Percentiles rank a stretch among this genome's conserved stretches.
These are phyloP conservation scores for Lasioglossum malachurum DNA, from an alignment of 2,888 invertebrate species.

Conservation along the genomic window DNA sequence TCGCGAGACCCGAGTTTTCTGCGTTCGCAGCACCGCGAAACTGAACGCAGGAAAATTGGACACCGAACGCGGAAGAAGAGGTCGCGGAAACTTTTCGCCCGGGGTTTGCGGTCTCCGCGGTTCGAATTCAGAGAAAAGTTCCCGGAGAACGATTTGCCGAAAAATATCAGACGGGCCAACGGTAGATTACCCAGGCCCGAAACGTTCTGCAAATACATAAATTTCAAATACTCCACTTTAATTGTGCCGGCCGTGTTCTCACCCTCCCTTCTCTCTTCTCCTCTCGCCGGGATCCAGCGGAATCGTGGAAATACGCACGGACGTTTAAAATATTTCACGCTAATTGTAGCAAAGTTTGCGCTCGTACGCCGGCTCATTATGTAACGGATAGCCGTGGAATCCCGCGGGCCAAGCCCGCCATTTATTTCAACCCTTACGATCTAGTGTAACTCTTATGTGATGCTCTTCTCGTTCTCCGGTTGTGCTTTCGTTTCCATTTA, in stretches of 20 bases:
- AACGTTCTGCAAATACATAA: slow-evolving; percentile 21
- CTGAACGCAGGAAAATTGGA: slow-evolving; percentile 46
- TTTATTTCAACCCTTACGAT: slow-evolving; percentile 18
- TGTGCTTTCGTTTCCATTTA: neutral
- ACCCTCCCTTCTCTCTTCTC: neutral
- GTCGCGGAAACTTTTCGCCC: slow-evolving; percentile 22
- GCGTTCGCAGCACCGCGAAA: slow-evolving; percentile 5
- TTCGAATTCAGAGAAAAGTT: slow-evolving; percentile 16
- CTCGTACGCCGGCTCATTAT: slow-evolving; percentile 29
- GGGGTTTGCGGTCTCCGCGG: neutral
- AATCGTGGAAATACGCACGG: slow-evolving; percentile 19
- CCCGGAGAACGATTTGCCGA: neutral
- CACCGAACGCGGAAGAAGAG: slow-evolving; percentile 32
- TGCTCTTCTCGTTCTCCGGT: slow-evolving; percentile 5
- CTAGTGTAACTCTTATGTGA: neutral
- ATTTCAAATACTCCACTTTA: slow-evolving; percentile 30
- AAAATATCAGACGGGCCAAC: neutral
- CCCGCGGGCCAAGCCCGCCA: neutral
- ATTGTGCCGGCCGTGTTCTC: slow-evolving; percentile 36
- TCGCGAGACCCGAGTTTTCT: slow-evolving; percentile 25
- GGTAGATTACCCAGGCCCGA: neutral
- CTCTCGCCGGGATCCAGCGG: neutral
- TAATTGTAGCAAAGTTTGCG: slow-evolving; percentile 45
- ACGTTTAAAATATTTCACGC: slow-evolving; percentile 51
- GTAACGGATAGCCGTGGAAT: slow-evolving; percentile 14